phyloP scores from a whole-genome alignment of 2,797 vertebrate genomes.

The Macrochelys suwanniensis region DNA sequence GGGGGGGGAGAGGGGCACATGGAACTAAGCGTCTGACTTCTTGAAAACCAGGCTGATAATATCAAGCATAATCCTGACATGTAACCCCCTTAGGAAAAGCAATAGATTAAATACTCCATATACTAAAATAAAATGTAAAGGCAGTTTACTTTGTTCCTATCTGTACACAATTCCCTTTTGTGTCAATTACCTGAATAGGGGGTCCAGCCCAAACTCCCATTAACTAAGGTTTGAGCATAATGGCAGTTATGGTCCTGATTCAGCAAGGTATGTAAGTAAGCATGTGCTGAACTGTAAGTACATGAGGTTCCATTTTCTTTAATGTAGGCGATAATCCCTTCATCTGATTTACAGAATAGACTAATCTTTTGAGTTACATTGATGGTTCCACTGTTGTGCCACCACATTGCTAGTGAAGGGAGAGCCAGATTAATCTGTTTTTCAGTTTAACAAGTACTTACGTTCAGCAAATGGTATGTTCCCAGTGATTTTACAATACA shows the following conservation, averaged over 20 bases:
- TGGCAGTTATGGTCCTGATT: neutral
- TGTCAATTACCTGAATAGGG: accelerated
- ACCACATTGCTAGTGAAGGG: neutral
- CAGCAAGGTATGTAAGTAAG: neutral
- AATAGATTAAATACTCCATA: neutral
- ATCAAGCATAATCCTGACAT: neutral
- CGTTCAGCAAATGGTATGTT: neutral
- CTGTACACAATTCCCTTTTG: neutral
- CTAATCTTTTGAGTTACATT: neutral
- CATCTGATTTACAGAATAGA: neutral
- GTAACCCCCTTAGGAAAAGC: neutral
- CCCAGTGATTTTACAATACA: neutral
- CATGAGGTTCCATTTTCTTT: neutral
- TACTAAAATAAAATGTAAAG: no score
- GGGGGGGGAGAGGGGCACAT: no score
- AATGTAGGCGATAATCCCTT: neutral
- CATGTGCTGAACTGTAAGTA: neutral
- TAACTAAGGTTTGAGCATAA: neutral
- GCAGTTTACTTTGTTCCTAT: neutral
- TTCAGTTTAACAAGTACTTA: neutral
- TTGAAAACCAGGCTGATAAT: neutral
- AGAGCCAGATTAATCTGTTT: neutral
- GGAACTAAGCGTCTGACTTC: neutral
- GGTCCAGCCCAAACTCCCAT: neutral
- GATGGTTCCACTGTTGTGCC: neutral